Evolutionary conservation across 2,797 vertebrate genomes (phyloP), one percentile per base, ranked within the genome.

Genomic region (Setipinna tenuifilis): DNA sequence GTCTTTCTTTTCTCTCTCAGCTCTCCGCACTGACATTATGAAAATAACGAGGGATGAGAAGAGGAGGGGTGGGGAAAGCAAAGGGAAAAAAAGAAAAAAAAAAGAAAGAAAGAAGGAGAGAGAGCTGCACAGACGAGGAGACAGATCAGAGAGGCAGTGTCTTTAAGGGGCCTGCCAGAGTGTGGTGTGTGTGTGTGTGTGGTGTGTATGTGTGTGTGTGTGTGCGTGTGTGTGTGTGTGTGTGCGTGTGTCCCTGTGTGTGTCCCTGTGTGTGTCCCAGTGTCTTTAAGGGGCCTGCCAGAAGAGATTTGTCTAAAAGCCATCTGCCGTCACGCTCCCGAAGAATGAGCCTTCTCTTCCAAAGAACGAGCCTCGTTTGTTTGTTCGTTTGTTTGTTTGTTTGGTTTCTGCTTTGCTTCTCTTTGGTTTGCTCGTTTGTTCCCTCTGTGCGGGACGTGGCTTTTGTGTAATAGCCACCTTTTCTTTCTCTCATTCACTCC

Each of bases 191-290:
- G 84, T 28, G 71, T 86, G 68, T 3, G 14, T 28, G 48, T 48
- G 46, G 46, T 48, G 46, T 48, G 46, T 48, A 10, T 48, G 46
- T 48, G 46, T 48, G 46, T 48, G 46, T 48, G 46, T 48, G 46
- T 48, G 46, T 48, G 46, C 10, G 46, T 48, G 46, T 48, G 46
- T 50, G n/a, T 54, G 61, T 80, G 84, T 86, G 88, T 91, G 88
- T 83, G 89, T 90, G 89, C 89, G 87, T 87, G 90, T 89, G 87
- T 89, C 83, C 54, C 84, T 85, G 90, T 31, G 35, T 87, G 85
- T 54, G 44, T 1, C 83, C 84, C 85, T 91, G 89, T 83, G 78
- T 91, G 89, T 83, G 61, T 88, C n/a, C n/a, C n/a, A n/a, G n/a
- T n/a, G n/a, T n/a, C 62, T 68, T 68, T 68, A 68, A 31, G 16